Evolutionary conservation across 2,888 invertebrate genomes (phyloP).

Genomic region (Diarsia mendica): DNA sequence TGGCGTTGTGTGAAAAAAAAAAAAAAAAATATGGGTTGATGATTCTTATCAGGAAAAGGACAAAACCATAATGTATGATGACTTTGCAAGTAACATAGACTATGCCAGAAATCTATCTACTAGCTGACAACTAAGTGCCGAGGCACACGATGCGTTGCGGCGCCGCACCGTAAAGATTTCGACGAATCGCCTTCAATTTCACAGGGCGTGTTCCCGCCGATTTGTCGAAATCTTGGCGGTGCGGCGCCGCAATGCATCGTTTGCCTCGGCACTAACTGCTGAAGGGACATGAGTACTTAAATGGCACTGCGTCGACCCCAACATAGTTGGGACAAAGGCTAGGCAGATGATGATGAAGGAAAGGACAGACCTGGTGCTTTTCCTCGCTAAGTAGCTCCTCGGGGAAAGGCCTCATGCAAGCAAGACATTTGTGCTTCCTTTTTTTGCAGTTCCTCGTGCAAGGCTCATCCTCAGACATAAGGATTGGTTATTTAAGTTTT

Average conservation of each 20-base stretch:
- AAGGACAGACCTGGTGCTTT: slow-evolving; percentile 27
- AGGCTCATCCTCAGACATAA: slow-evolving; percentile 66
- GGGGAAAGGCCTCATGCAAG: slow-evolving; percentile 60
- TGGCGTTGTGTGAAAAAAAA: too few species aligned
- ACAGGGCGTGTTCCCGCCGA: too few species aligned
- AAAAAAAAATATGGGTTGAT: background rate
- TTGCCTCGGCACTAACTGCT: background rate
- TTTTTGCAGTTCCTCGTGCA: slow-evolving; percentile 67
- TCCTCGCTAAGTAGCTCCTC: slow-evolving; percentile 35
- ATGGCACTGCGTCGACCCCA: background rate
- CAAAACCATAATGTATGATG: background rate
- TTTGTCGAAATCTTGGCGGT: too few species aligned
- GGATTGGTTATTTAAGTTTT: slow-evolving; percentile 22
- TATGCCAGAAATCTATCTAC: background rate
- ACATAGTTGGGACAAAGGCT: too few species aligned
- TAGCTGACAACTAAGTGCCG: background rate
- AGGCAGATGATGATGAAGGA: too few species aligned
- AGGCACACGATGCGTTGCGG: too few species aligned
- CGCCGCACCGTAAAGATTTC: too few species aligned
- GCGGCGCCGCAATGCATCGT: too few species aligned
- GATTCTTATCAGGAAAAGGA: background rate
- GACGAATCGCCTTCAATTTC: too few species aligned
- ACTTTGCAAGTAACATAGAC: background rate
- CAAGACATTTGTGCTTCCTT: slow-evolving; percentile 66
- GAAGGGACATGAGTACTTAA: background rate